Evolutionary conservation across 2,797 vertebrate species (phyloP), one percentile per base, ranked within the genome.

Genomic region (Cuniculus paca): DNA sequence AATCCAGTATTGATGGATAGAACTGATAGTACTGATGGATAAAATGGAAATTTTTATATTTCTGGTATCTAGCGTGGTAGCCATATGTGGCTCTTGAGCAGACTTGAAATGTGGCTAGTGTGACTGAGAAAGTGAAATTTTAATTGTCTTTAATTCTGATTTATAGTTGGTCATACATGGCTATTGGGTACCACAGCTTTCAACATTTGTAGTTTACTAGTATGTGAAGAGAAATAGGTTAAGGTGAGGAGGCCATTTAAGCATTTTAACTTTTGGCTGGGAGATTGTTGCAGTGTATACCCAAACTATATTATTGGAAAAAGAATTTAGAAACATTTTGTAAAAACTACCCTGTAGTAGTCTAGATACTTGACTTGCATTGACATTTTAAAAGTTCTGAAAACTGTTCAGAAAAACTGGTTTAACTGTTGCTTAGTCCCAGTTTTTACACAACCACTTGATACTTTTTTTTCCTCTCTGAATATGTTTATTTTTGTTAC

Each of bases 101-200:
- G 86, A 94, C 52, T 96, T 93, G 88, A 89, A 79, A 83, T 94
- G 78, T 91, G 83, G 58, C 74, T 87, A 31, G 19, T 88, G 12
- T 97, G 74, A 86, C 54, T 89, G 45, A 98, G 74, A 65, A 96
- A 85, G 70, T 92, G 34, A 86, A 88, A 58, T 91, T 95, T 90
- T 45, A 20, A 95, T 94, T 85, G 72, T 83, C 82, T 91, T 86
- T 86, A 68, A 93, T 93, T 94, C 45, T 70, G 79, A 87, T 54
- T 90, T 94, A 60, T 78, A 92, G 58, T 85, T 60, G 39, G 74
- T 88, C 24, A 45, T 70, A 52, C 90, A 74, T 45, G 70, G 45
- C 84, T 83, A 84, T 24, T 61, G 58, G 61, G 52, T 95, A n/a
- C 90, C 65, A 61, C 14, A 92, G 45, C 31, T 94, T 6, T 36